Base-by-base conservation (phyloP, 1,140 invertebrate species). In the Diorhabda elongata region DNA sequence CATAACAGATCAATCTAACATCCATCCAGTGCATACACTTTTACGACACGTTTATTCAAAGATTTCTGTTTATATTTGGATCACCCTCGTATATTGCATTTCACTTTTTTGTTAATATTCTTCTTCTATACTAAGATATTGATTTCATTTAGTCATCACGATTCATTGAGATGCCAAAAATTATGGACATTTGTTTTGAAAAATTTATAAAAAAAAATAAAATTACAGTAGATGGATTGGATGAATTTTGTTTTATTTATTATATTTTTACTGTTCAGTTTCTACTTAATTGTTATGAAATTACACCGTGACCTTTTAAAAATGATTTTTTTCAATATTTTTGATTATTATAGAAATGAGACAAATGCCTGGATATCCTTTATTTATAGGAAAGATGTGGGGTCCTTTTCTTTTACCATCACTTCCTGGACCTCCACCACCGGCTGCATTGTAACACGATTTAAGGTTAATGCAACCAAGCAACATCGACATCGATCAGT, bases 381-480 rank as follows among this genome's bases (percentile, higher is more conserved):
- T 1, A n/a, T 7, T n/a, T 7, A n/a, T 7, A 6, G 6, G n/a
- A 56, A n/a, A 56, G 2, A 2, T n/a, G n/a, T 41, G 6, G 42
- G 61, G n/a, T 45, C 61, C 9, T 9, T 42, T 62, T 62, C 1
- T n/a, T 52, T 52, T 52, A 60, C 65, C 65, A 67, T 68, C 70
- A 66, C 69, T 60, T 66, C 61, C 70, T 71, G 66, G 62, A 69
- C 67, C 73, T 68, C 71, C 68, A 70, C 77, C 71, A 75, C 75
- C 77, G 75, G 77, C 79, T 78, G 79, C 79, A 79, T 71, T 79
- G 79, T 81, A 81, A 81, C 79, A 80, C 78, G n/a, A 70, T 69
- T 69, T 73, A 71, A 76, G 72, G 70, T 73, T 71, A 74, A 75
- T 71, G 57, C 43, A 74, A 76, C 66, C 75, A 78, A 78, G 77